Base-by-base conservation (phyloP, 1,140 invertebrate species). In the Heliconius hewitsoni region DNA sequence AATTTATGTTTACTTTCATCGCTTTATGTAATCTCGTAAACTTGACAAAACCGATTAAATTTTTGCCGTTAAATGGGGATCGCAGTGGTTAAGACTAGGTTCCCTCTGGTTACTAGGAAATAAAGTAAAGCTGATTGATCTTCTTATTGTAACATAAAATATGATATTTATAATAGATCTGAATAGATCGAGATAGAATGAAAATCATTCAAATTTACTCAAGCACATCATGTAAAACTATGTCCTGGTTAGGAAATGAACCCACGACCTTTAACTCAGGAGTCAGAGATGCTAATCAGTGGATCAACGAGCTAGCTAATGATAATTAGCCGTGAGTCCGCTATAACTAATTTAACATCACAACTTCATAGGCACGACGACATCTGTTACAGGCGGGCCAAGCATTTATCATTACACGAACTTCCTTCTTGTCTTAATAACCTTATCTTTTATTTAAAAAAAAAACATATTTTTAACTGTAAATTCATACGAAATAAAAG, bases 351-450 rank as follows among this genome's bases (percentile, higher is more conserved):
- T 66, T 66, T 66, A 16, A 66, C 60, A 66, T 66, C 60, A 66
- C 60, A 66, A 66, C 27, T 30, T 30, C 27, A 30, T 30, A 66
- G 23, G 27, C 60, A 30, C 60, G 23, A 66, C 60, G 60, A 66
- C 27, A 66, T 66, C 60, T 27, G 60, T 66, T 66, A 66, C 1
- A 30, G 27, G 30, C 60, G 9, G 4, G 3, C n/a, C 23, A 30
- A 66, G 16, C 60, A 16, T 66, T 66, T 66, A 66, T 66, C 60
- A 66, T 66, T 66, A 66, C 60, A 66, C 60, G 27, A 66, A 66
- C 60, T 60, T 60, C 55, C 55, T 57, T 57, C 8, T 66, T 30
- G 9, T 66, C 60, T 27, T 30, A 27, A 27, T 16, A 30, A 27
- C 23, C 8, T 66, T 66, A 60, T 60, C 57, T 60, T 27, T 60